Percentiles rank a stretch among this genome's conserved stretches.
Evolutionary conservation across 2,797 vertebrate genomes (phyloP).

Genomic region (Morelia viridis): DNA sequence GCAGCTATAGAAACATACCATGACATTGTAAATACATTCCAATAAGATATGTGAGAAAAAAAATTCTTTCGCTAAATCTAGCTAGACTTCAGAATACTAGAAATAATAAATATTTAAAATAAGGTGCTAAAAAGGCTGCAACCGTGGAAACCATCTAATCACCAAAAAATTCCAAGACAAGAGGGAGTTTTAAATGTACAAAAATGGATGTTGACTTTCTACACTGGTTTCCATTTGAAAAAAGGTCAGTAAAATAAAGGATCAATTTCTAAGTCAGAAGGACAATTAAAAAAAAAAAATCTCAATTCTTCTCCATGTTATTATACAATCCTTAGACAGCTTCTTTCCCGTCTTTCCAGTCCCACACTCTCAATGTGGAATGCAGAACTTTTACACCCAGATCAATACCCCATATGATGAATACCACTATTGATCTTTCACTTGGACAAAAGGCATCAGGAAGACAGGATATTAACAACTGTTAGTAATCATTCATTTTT

Average conservation of each 20-base stretch:
- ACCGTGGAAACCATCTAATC: neutral
- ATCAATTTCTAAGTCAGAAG: neutral
- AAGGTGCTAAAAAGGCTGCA: neutral
- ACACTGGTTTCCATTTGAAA: neutral
- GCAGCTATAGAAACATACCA: neutral
- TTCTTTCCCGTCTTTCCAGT: slow-evolving; percentile 65
- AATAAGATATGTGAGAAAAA: neutral
- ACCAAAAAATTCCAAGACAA: neutral
- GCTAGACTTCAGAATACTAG: neutral
- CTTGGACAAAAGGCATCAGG: slow-evolving; percentile 61
- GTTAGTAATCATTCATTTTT: slow-evolving; percentile 75
- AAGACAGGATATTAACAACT: slow-evolving; percentile 70
- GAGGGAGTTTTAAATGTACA: neutral
- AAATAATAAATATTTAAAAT: neutral
- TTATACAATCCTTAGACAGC: slow-evolving; percentile 43
- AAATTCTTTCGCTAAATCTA: neutral
- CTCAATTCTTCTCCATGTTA: slow-evolving; percentile 34
- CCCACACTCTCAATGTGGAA: slow-evolving; percentile 66
- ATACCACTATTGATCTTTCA: slow-evolving; percentile 72
- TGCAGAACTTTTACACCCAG: slow-evolving; percentile 58
- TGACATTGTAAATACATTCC: neutral
- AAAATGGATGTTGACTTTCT: neutral
- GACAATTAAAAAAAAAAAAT: neutral
- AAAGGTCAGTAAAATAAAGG: neutral
- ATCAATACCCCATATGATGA: slow-evolving; percentile 74